Evolutionary conservation across 2,888 invertebrate species (phyloP).

Genomic region (Boloria selene): DNA sequence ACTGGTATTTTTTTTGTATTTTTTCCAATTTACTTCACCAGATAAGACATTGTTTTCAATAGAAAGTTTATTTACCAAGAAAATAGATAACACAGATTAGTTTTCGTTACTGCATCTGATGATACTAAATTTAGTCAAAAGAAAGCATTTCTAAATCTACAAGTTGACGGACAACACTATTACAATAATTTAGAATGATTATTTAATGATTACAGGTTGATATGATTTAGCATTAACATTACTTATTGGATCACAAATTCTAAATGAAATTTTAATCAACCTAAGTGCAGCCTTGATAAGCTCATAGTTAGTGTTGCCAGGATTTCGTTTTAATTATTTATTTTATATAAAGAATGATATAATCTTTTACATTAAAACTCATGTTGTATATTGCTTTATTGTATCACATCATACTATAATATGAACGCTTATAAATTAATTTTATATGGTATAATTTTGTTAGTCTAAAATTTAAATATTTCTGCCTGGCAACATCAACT

Average conservation of each 20-base stretch:
- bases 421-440: too few relatives aligned
- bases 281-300: slow-evolving; percentile 25
- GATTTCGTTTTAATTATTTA: neutral
- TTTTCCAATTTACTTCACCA: slow-evolving; percentile 45
- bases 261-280: slow-evolving; percentile 28
- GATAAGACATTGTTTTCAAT: slow-evolving; percentile 54
- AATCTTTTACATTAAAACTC: neutral
- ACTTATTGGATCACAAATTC: slow-evolving; percentile 37
- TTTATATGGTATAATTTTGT: neutral
- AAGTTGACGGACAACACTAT: slow-evolving; percentile 43
- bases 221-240: slow-evolving; percentile 46
- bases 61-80: slow-evolving; percentile 35
- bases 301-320: slow-evolving; percentile 21
- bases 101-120: slow-evolving; percentile 39
- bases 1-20: slow-evolving; percentile 6
- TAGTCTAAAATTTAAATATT: neutral
- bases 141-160: slow-evolving; percentile 44
- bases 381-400: neutral
- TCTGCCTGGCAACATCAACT: slow-evolving; percentile 17
- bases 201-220: slow-evolving; percentile 47
- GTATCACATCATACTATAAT: neutral
- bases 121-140: slow-evolving; percentile 37
- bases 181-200: slow-evolving; percentile 44
- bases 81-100: slow-evolving; percentile 40
- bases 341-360: neutral